Conservation (phyloP, 2,797 vertebrate genomes). For the Linurgus olivaceus region DNA sequence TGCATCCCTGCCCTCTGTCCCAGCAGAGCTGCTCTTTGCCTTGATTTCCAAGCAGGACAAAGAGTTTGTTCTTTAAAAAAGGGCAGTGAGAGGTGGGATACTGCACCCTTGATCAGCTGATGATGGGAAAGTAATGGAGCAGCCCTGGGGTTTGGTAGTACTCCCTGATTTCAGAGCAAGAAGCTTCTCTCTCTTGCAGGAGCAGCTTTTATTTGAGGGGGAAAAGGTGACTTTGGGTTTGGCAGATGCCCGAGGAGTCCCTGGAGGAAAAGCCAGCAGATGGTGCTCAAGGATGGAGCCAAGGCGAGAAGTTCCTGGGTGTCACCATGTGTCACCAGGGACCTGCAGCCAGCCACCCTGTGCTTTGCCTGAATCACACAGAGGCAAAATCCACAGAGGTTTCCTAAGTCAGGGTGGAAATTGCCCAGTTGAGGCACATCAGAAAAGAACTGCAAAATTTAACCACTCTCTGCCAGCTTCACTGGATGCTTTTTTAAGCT, state of each 20-base stretch:
- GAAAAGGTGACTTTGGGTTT: neutral
- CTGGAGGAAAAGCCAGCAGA: slow-evolving; percentile 26
- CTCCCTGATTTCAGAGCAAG: neutral
- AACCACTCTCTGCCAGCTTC: neutral
- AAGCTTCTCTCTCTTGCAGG: neutral
- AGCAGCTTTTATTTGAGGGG: neutral
- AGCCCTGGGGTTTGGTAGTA: neutral
- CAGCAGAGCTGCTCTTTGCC: neutral
- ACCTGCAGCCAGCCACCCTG: fast-evolving
- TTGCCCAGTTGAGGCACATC: neutral
- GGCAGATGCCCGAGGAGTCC: neutral
- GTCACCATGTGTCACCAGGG: neutral
- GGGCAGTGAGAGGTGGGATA: fast-evolving
- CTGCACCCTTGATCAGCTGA: neutral
- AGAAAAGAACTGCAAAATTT: neutral
- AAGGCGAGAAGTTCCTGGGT: neutral
- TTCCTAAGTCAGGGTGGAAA: neutral
- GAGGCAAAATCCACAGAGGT: fast-evolving
- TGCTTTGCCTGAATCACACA: neutral
- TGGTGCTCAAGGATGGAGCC: slow-evolving; percentile 38
- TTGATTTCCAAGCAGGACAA: neutral
- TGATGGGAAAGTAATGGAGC: neutral
- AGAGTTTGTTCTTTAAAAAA: neutral
- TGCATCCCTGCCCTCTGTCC: neutral
- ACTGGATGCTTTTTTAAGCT: neutral